Evolutionary conservation across 2,113 vertebrate genomes (phyloP).

Genomic region (Haplochromis burtoni): DNA sequence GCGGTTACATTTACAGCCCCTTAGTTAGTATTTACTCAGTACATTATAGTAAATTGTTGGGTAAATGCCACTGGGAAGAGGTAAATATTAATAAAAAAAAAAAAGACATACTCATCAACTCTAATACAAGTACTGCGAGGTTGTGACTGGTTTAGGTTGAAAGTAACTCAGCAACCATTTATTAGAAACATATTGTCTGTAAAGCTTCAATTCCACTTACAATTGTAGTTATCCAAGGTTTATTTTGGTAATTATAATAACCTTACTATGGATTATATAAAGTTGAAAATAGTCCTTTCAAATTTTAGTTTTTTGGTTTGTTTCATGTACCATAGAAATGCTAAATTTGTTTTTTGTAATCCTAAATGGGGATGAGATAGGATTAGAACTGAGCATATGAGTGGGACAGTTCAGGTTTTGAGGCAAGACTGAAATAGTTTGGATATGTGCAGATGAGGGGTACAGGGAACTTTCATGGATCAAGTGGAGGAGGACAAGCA

Average conservation of each 20-base stretch:
- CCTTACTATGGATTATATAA: not conserved
- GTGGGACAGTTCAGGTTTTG: not conserved
- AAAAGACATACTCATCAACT: not conserved
- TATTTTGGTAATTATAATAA: not conserved
- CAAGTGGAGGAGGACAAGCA: not conserved
- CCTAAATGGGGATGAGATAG: not conserved
- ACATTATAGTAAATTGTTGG: not conserved
- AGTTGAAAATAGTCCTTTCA: not conserved
- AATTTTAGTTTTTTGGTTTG: not conserved
- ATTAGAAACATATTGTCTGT: not conserved
- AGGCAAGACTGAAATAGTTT: not conserved
- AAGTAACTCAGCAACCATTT: not conserved
- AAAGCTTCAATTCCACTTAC: not conserved
- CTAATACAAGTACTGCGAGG: not conserved
- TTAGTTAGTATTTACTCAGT: not conserved
- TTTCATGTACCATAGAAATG: not conserved
- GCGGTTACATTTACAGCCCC: not conserved
- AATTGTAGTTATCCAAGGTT: not conserved
- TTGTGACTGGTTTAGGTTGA: not conserved
- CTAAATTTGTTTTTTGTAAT: not conserved
- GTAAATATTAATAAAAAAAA: rapidly evolving
- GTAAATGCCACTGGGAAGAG: not conserved
- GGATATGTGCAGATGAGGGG: not conserved
- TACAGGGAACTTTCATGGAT: not conserved
- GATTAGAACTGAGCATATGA: not conserved